Evolutionary conservation across 2,888 invertebrate genomes (phyloP), one percentile per base, ranked within the genome.

Genomic region (Cryptophagus acutangulus): DNA sequence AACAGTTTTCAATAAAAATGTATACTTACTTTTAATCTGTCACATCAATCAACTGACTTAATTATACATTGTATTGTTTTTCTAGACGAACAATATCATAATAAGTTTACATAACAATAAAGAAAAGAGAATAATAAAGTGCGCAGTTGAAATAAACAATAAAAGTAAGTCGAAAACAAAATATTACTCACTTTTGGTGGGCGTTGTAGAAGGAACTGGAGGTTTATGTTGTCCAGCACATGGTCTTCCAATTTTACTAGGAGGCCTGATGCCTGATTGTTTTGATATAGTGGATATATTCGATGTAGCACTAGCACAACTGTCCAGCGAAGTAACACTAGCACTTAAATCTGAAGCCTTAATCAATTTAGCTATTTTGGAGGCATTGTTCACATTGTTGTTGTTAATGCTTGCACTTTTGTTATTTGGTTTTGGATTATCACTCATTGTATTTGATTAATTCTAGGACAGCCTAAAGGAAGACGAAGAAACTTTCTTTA

Each of bases 211-310:
- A 39, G 82, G 66, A n/a, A 80, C 77, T 46, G 82, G 81, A 66
- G 82, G 82, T 5, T 81, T 81, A 45, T 77, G 81, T 46, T 77
- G 72, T 44, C 75, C 71, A 40, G 77, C 74, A 52, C 82, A 82
- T 25, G 80, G 74, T 51, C 83, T 70, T 42, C 81, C 81, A 59
- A 84, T 83, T 69, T 81, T 82, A 30, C 55, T 55, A 10, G 82
- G 81, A 36, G 72, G 79, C 56, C 77, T 77, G 49, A 82, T 65
- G 40, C 80, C 79, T 12, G 81, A 79, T 43, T 78, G 31, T 31
- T 78, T 78, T 16, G 43, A 33, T 10, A 31, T 16, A 5, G 9
- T 14, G 4, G 31, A 31, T 13, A 26, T 13, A 4, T 3, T 4
- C 26, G 26, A 26, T 36, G 45, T 41, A 29, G 38, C 40, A n/a